These are phyloP conservation scores for Papio anubis DNA, from an alignment of 2,113 vertebrate species.

Conservation along the genomic window DNA sequence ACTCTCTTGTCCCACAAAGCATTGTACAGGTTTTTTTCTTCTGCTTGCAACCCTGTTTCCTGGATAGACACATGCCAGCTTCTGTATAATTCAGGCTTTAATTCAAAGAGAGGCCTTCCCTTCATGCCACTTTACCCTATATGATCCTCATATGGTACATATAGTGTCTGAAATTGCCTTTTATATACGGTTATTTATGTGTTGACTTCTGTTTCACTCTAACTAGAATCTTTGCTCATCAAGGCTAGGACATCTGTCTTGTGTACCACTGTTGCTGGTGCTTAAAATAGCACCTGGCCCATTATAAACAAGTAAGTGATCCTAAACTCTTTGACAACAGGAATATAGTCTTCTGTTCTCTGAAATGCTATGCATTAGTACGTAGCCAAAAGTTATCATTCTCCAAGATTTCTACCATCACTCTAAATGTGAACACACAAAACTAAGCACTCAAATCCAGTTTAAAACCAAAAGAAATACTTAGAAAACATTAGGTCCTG, in stretches of 20 bases:
- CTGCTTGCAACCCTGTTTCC: neutral
- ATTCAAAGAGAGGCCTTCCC: neutral
- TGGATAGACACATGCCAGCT: neutral
- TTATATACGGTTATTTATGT: neutral
- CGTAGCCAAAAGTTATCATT: neutral
- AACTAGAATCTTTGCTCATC: conserved; percentile 10
- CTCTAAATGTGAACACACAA: neutral
- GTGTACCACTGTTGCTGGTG: neutral
- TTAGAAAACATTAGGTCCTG: neutral
- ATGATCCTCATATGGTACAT: neutral
- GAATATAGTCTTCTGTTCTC: neutral
- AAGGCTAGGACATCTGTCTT: neutral
- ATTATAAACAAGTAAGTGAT: neutral
- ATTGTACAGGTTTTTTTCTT: neutral
- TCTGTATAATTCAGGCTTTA: neutral
- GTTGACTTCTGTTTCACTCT: neutral
- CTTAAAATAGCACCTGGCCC: neutral
- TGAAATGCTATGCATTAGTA: neutral
- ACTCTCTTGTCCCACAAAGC: neutral
- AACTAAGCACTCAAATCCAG: neutral
- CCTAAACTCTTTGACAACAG: neutral
- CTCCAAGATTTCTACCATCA: neutral
- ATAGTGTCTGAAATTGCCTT: neutral
- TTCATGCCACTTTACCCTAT: neutral
- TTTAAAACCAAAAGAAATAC: conserved; percentile 21